Evolutionary conservation across 2,797 vertebrate species (phyloP).

Genomic region (Pangasius mekongensis): DNA sequence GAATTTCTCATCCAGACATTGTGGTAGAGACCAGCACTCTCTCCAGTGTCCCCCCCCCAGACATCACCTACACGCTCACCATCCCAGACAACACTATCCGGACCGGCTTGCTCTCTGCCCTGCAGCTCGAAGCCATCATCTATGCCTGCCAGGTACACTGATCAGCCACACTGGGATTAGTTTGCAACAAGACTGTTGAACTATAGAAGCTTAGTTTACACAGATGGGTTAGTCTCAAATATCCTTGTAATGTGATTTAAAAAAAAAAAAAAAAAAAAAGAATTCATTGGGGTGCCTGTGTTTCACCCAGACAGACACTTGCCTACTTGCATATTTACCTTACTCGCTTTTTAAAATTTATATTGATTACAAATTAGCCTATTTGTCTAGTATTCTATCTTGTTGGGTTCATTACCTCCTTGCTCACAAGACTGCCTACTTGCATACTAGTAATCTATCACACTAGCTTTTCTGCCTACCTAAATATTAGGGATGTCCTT

Average conservation of each 20-base stretch:
- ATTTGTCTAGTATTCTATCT: not conserved
- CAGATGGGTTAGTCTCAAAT: not conserved
- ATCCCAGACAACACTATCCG: slow-evolving; percentile 77
- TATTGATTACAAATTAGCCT: not conserved
- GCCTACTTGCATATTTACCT: not conserved
- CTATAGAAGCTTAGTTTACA: not conserved
- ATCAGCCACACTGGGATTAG: not conserved
- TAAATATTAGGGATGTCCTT: not conserved
- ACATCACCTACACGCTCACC: slow-evolving; percentile 90
- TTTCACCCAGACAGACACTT: not conserved
- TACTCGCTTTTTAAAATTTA: not conserved
- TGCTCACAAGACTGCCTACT: not conserved
- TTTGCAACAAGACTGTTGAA: not conserved
- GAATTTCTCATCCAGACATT: slow-evolving; percentile 94
- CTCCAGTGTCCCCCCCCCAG: slow-evolving; percentile 94
- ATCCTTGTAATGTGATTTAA: not conserved
- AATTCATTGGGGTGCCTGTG: not conserved
- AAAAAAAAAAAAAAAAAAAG: not conserved
- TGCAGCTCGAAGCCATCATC: slow-evolving; percentile 96
- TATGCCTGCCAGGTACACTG: slow-evolving; percentile 93
- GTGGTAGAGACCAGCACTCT: slow-evolving; percentile 98
- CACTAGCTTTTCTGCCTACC: not conserved
- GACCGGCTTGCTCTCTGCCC: slow-evolving; percentile 84
- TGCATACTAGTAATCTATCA: not conserved
- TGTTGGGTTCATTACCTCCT: not conserved